phyloP scores from a whole-genome alignment of 2,888 invertebrate species.

The Cephus pulcher region DNA sequence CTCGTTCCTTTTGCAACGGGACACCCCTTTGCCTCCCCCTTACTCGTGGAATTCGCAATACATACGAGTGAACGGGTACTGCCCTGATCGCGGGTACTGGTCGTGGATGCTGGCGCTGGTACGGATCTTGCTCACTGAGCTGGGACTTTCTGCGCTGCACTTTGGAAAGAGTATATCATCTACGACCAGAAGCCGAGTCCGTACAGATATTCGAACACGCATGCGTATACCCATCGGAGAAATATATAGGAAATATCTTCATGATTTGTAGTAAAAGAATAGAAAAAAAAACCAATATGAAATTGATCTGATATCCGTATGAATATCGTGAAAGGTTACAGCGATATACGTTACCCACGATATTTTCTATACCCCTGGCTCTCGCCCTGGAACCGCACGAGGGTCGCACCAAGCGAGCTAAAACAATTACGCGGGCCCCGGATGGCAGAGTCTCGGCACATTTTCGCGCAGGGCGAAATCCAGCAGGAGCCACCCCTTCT shows the following conservation, averaged over 20 bases:
- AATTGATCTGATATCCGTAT: not conserved
- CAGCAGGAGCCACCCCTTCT: conserved; percentile 44
- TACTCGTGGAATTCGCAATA: not conserved
- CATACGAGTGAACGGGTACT: not conserved
- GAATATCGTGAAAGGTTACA: not conserved
- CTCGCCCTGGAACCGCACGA: not conserved
- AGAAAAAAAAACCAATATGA: not conserved
- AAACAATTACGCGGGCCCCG: conserved; percentile 55
- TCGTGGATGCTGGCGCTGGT: not conserved
- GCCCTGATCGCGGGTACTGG: not conserved
- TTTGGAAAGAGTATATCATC: not conserved
- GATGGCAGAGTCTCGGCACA: conserved; percentile 41
- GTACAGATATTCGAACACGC: not conserved
- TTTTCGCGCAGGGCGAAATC: conserved; percentile 49
- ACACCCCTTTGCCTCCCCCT: not conserved
- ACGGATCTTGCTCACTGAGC: not conserved
- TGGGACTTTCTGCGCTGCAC: not conserved
- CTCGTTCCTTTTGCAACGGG: not conserved
- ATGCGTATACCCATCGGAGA: not conserved
- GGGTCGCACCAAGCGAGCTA: conserved; percentile 36
- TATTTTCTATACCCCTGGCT: not conserved
- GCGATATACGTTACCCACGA: not conserved
- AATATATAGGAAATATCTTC: not conserved
- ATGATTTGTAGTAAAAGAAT: not conserved
- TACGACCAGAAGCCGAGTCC: not conserved